Evolutionary conservation across 1,140 invertebrate species (phyloP).

Genomic region (Episyrphus balteatus): DNA sequence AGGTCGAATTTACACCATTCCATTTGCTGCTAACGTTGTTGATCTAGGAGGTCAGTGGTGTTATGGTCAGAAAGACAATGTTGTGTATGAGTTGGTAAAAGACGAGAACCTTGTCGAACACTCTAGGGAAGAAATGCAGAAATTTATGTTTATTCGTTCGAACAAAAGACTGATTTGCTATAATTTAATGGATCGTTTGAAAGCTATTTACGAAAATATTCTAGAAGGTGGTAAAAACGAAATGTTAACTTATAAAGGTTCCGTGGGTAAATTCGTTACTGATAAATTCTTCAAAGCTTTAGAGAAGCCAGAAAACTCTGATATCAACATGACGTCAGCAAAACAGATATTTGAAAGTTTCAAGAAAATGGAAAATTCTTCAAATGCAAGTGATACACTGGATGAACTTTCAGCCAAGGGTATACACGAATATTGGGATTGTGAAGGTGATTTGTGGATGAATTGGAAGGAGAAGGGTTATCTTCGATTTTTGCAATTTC

Average conservation of each 20-base stretch:
- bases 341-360: conserved; percentile 38
- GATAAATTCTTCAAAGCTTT: not conserved
- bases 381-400: conserved; percentile 45
- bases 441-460: conserved; percentile 41
- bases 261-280: conserved; percentile 31
- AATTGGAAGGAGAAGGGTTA: conserved; percentile 49
- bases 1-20: conserved; percentile 47
- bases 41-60: conserved; percentile 66
- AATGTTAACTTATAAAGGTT: conserved; percentile 13
- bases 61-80: conserved; percentile 63
- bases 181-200: not conserved
- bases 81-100: conserved; percentile 49
- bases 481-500: conserved; percentile 42
- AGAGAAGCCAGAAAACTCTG: not conserved
- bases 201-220: not conserved
- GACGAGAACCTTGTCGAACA: conserved; percentile 37
- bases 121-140: conserved; percentile 2
- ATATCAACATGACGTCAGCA: conserved; percentile 13
- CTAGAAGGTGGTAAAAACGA: conserved; percentile 1
- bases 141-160: conserved; percentile 16
- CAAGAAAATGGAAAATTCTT: conserved; percentile 38
- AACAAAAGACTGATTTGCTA: conserved; percentile 17
- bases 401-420: conserved; percentile 42
- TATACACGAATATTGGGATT: conserved; percentile 39
- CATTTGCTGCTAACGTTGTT: conserved; percentile 44